Evolutionary conservation across 2,113 vertebrate genomes (phyloP), one percentile per base, ranked within the genome.

Genomic region (Engystomops pustulosus): DNA sequence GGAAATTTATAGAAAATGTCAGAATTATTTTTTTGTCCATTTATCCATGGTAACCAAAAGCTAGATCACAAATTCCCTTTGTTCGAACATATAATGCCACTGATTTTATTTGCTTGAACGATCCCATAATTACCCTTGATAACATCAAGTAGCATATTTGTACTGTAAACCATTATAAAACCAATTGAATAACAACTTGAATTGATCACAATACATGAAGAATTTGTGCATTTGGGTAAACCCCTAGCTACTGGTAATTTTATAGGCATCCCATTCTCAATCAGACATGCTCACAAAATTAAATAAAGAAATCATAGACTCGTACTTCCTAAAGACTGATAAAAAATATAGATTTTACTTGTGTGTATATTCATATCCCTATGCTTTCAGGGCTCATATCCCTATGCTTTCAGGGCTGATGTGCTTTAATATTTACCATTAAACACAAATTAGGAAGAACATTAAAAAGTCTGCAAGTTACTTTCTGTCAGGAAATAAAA

Each of bases 241-340:
- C 74, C n/a, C 74, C 49, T 58, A 14, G 30, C 38, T 20, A 77
- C 32, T 53, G 17, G 8, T 34, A 1, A 10, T 34, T 53, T 47
- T 51, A 32, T 32, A 25, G 23, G 23, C 32, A 51, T 3, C 72
- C 91, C 91, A 92, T 89, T 87, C 89, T 90, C 90, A 90, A 86
- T 80, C 45, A 93, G n/a, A n/a, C n/a, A n/a, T n/a, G n/a, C n/a
- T n/a, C n/a, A n/a, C n/a, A n/a, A n/a, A n/a, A n/a, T n/a, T n/a
- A 92, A 94, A 88, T 91, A 88, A 89, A 86, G 44, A 71, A 32
- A 38, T 71, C 18, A 72, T 36, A 6, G 30, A 80, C 62, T 67
- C 32, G 14, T 30, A 74, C 47, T 68, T 77, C 68, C 5, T 18
- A 68, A 68, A 53, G 23, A 77, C n/a, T n/a, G n/a, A 44, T 62